Conservation (phyloP, 2,888 invertebrate species). For the Dione juno region DNA sequence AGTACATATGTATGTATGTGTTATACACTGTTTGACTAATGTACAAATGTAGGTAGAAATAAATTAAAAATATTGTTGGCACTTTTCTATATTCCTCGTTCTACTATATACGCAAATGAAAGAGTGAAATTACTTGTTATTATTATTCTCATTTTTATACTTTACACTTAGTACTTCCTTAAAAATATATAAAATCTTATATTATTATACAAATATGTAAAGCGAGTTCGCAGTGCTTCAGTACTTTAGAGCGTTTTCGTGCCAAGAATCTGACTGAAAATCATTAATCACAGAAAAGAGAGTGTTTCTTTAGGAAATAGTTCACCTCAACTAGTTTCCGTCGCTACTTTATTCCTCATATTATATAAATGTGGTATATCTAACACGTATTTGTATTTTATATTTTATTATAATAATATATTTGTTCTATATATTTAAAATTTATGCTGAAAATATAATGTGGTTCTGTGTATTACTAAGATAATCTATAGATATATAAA, state of each 20-base stretch:
- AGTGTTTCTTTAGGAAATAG: constrained; percentile 41
- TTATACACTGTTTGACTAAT: background rate
- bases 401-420: background rate
- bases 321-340: constrained; percentile 36
- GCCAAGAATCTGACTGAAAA: constrained; percentile 46
- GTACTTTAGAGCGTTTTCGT: constrained; percentile 48
- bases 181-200: constrained; percentile 15
- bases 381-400: background rate
- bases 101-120: background rate
- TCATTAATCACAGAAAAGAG: constrained; percentile 42
- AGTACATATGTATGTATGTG: background rate
- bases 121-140: background rate
- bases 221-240: constrained; percentile 7
- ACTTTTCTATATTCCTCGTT: background rate
- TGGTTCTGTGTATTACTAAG: no score
- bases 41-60: no score
- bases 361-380: background rate
- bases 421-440: no score
- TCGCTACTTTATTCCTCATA: constrained; percentile 41
- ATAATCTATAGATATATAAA: no score
- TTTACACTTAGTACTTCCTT: constrained; percentile 6
- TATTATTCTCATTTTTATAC: background rate
- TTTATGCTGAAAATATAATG: no score
- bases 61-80: background rate
- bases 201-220: constrained; percentile 22